Evolutionary conservation across 2,797 vertebrate genomes (phyloP).

Genomic region (Florisuga fusca): DNA sequence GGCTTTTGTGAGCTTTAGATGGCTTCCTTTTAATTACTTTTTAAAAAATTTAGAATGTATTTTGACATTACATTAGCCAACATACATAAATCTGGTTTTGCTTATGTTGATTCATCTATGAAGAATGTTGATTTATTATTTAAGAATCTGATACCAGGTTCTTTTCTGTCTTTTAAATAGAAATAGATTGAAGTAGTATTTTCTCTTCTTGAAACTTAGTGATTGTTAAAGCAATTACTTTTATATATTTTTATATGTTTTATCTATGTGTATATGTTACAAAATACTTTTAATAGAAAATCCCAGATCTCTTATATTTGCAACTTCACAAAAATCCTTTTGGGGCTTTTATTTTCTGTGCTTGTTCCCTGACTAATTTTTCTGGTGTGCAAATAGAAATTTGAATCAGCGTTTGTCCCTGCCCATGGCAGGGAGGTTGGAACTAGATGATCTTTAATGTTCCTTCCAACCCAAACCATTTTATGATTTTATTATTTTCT

Average conservation of each 20-base stretch:
- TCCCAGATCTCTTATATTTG: neutral
- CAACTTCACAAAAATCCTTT: neutral
- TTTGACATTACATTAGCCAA: constrained; percentile 20
- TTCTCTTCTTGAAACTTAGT: neutral
- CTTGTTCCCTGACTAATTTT: neutral
- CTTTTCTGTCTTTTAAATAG: neutral
- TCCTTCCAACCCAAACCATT: no score
- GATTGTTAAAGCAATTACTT: neutral
- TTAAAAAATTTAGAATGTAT: neutral
- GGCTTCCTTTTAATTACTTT: neutral
- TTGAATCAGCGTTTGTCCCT: no score
- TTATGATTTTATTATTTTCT: neutral
- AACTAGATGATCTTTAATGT: no score
- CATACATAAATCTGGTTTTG: neutral
- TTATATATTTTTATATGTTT: neutral
- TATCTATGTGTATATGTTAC: neutral
- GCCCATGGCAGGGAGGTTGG: no score
- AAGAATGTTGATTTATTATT: neutral
- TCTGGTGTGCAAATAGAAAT: neutral
- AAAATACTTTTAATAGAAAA: neutral
- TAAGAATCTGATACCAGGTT: neutral
- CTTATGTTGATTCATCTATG: neutral
- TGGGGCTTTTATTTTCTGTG: neutral
- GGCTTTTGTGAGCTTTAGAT: neutral
- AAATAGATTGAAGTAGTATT: neutral